A percentile compares a stretch with the other conserved stretches of the same genome.
Conservation (phyloP, 1,140 invertebrate species). For the Centruroides vittatus region DNA sequence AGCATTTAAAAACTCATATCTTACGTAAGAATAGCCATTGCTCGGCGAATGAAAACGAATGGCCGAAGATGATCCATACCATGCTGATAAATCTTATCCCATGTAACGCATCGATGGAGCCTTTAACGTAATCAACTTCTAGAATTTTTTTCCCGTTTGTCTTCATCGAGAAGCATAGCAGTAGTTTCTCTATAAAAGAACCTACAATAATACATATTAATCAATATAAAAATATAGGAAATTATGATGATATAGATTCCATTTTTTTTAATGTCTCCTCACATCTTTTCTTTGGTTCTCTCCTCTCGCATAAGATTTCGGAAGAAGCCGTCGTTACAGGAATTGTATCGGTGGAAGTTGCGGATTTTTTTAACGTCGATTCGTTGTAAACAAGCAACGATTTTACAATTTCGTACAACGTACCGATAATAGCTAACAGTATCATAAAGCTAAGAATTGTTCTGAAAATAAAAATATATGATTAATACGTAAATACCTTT, state of each 20-base stretch:
- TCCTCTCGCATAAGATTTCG: neutral
- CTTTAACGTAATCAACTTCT: neutral
- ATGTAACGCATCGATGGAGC: slow-evolving; percentile 16
- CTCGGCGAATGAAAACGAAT: slow-evolving; percentile 20
- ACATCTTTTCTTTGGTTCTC: neutral
- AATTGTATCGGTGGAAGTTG: neutral
- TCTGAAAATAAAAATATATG: too few relatives aligned
- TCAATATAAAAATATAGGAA: too few relatives aligned
- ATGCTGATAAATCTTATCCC: slow-evolving; percentile 20
- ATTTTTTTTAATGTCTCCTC: too few relatives aligned
- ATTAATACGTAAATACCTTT: too few relatives aligned
- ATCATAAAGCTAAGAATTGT: too few relatives aligned
- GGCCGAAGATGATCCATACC: slow-evolving; percentile 21
- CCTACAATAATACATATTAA: too few relatives aligned
- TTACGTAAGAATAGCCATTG: slow-evolving; percentile 19
- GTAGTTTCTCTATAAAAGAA: neutral
- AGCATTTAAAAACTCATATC: neutral
- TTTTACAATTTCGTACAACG: too few relatives aligned
- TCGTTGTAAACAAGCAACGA: too few relatives aligned
- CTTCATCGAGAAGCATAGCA: neutral
- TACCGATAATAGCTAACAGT: too few relatives aligned
- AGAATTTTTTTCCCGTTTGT: neutral
- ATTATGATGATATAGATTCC: too few relatives aligned
- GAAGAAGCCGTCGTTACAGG: neutral
- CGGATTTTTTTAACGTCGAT: too few relatives aligned